These are phyloP conservation scores for Drosophila imparisetae DNA, from an alignment of 2,888 invertebrate species.

Conservation along the genomic window DNA sequence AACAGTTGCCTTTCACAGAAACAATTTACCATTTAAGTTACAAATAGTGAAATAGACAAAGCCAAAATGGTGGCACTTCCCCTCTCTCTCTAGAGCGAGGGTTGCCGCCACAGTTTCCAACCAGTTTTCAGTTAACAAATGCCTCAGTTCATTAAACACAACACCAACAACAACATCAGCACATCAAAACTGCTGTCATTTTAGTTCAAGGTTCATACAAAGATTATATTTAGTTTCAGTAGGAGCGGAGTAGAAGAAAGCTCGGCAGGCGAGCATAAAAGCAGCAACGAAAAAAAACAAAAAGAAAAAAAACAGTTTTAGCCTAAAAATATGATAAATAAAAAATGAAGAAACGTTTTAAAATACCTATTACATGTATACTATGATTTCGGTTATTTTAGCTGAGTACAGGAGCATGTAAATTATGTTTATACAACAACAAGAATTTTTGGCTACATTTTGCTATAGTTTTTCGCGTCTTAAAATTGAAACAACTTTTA, in stretches of 20 bases:
- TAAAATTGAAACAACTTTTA: conserved; percentile 57
- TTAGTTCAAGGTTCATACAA: conserved; percentile 76
- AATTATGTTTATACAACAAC: conserved; percentile 43
- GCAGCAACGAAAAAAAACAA: conserved; percentile 41
- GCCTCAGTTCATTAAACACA: conserved; percentile 62
- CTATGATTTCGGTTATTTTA: conserved; percentile 12
- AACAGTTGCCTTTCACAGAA: conserved; percentile 80
- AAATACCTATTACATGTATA: conserved; percentile 12
- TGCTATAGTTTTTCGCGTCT: conserved; percentile 33
- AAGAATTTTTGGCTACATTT: conserved; percentile 54
- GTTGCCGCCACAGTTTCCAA: conserved; percentile 59
- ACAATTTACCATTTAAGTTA: conserved; percentile 80
- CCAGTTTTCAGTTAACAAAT: conserved; percentile 71
- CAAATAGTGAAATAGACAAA: conserved; percentile 76
- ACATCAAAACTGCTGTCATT: conserved; percentile 31
- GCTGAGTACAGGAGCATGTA: conserved; percentile 5
- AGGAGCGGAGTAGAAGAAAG: conserved; percentile 13
- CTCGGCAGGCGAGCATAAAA: conserved; percentile 21
- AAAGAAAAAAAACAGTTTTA: conserved; percentile 17
- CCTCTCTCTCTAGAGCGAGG: conserved; percentile 14
- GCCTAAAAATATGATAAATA: conserved; percentile 14
- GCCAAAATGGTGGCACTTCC: conserved; percentile 50
- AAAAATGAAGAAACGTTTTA: conserved; percentile 11
- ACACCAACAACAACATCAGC: conserved; percentile 51
- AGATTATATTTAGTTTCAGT: conserved; percentile 67